Evolutionary conservation across 2,113 vertebrate species (phyloP).

Genomic region (Nymphicus hollandicus): DNA sequence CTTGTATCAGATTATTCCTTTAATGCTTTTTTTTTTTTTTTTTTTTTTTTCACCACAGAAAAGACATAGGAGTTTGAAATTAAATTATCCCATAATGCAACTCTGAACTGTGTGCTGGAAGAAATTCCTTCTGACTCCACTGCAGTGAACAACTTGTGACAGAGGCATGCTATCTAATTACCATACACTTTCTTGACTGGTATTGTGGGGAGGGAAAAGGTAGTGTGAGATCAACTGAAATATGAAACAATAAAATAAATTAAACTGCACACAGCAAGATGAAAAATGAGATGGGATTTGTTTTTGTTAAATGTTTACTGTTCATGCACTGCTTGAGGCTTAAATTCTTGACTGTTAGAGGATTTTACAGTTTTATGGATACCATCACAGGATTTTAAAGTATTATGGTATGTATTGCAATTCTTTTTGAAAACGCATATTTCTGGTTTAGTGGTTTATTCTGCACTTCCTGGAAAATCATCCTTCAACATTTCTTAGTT

Average conservation of each 20-base stretch:
- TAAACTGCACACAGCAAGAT: background rate
- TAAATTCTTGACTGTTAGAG: constrained; percentile 22
- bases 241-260: constrained; percentile 17
- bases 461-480: background rate
- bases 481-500: background rate
- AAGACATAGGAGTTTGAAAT: background rate
- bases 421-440: background rate
- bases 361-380: background rate
- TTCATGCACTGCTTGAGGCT: background rate
- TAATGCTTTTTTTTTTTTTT: background rate
- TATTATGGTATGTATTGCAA: background rate
- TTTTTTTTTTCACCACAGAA: background rate
- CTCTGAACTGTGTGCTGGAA: background rate
- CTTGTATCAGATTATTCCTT: background rate
- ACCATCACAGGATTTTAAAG: background rate
- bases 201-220: background rate
- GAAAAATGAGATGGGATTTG: background rate
- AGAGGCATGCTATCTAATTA: constrained; percentile 35
- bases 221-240: background rate
- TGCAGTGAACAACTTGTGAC: constrained; percentile 15
- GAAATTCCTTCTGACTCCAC: constrained; percentile 8
- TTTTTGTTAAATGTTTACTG: background rate
- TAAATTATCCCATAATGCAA: background rate
- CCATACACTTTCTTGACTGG: constrained; percentile 2
- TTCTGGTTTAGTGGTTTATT: background rate